Conservation (phyloP, 2,797 vertebrate genomes). For the Dryobates pubescens region DNA sequence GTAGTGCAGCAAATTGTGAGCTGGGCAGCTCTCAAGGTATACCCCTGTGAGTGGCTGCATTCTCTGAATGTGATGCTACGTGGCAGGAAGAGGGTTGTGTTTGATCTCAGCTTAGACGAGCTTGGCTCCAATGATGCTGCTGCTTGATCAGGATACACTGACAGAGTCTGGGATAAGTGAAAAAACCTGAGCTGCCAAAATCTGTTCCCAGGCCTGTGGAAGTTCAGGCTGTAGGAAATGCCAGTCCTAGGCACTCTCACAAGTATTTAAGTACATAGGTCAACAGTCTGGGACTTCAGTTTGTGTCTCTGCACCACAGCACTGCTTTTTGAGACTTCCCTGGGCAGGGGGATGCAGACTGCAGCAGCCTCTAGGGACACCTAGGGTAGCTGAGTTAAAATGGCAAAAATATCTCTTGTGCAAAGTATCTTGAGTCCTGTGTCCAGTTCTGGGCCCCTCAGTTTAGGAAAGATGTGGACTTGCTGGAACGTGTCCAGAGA, state of each 20-base stretch:
- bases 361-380: background rate
- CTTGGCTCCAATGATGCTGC: background rate
- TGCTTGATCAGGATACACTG: background rate
- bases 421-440: background rate
- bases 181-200: background rate
- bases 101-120: background rate
- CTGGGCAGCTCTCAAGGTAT: background rate
- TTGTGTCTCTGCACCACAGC: background rate
- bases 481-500: too few relatives aligned
- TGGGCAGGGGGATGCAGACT: background rate
- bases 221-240: background rate
- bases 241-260: background rate
- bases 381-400: background rate
- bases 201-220: background rate
- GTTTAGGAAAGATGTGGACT: too few relatives aligned
- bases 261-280: background rate
- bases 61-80: background rate
- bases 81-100: background rate
- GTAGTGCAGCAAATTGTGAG: background rate
- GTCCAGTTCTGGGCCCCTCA: too few relatives aligned
- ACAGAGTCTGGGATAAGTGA: background rate
- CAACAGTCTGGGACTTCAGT: background rate
- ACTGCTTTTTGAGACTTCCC: background rate
- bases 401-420: background rate
- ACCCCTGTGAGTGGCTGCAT: fast-evolving